These are phyloP conservation scores for Lerema accius DNA, from an alignment of 1,140 invertebrate genomes.

Conservation along the genomic window DNA sequence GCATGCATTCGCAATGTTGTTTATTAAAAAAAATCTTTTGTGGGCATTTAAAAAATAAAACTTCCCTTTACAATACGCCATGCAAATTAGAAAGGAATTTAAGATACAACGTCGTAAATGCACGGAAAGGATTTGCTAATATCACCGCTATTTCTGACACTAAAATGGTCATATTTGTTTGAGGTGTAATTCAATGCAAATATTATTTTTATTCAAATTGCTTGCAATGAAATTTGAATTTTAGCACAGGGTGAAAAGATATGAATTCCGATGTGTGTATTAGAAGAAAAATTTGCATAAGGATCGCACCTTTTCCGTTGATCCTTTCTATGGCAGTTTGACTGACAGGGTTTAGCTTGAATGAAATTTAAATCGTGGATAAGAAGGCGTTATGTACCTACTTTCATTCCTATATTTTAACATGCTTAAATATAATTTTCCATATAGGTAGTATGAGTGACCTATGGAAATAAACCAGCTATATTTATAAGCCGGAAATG, in stretches of 20 bases:
- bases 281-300: slow-evolving; percentile 74
- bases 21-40: slow-evolving; percentile 81
- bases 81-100: slow-evolving; percentile 75
- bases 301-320: slow-evolving; percentile 72
- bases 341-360: slow-evolving; percentile 75
- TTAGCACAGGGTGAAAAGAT: slow-evolving; percentile 36
- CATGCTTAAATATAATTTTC: background rate
- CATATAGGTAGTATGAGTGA: no score
- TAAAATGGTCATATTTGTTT: slow-evolving; percentile 46
- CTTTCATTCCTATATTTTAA: slow-evolving; percentile 40
- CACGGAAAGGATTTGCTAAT: slow-evolving; percentile 43
- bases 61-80: slow-evolving; percentile 74
- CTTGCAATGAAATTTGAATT: slow-evolving; percentile 32
- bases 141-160: slow-evolving; percentile 43
- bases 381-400: slow-evolving; percentile 55
- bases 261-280: slow-evolving; percentile 40
- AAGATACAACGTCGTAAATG: slow-evolving; percentile 43
- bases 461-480: no score
- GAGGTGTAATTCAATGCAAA: slow-evolving; percentile 55
- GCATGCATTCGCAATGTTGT: slow-evolving; percentile 71
- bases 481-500: no score
- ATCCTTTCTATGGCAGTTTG: slow-evolving; percentile 78
- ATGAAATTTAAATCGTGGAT: slow-evolving; percentile 63
- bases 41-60: slow-evolving; percentile 78
- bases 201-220: slow-evolving; percentile 60